Base-by-base conservation (phyloP, 2,113 vertebrate species). In the Percina caprodes region DNA sequence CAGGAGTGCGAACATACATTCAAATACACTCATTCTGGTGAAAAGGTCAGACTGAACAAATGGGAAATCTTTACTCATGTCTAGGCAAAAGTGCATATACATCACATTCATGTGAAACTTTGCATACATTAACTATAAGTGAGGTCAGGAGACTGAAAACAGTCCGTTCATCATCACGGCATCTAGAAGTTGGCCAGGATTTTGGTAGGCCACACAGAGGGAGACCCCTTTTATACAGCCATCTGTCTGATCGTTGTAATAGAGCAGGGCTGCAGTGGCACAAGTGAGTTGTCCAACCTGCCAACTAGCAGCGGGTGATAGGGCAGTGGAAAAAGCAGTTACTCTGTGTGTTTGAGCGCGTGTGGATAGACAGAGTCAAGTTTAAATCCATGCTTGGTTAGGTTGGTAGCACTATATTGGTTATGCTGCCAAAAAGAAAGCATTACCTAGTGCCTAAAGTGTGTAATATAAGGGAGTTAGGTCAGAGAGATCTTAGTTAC, bases 11-110 rank as follows among this genome's bases (percentile, higher is more conserved):
- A 85, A 82, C 71, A 86, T 81, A 65, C 81, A 84, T 86, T 75
- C 66, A 79, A 74, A 83, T 84, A 21, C 46, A 62, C 33, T 67
- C 51, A 54, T 16, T 73, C 42, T 86, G 84, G 82, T 86, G 77
- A 67, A 83, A 74, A 86, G 52, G 70, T 86, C 68, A 91, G 85
- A 88, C 80, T 80, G 58, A 88, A 82, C 70, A 85, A 83, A 90
- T 86, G 52, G 60, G 79, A 91, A 92, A 85, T 73, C 78, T 86
- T 91, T 85, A 74, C 89, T 92, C 86, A 88, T 80, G 88, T 90
- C 91, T 90, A 80, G 73, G 82, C 65, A 86, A 61, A 81, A 48
- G 74, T 88, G 84, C 54, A 60, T 67, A 84, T 63, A 85, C 81
- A 82, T 85, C 55, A 84, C 82, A 83, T 79, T 60, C 65, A 75